Base-by-base conservation (phyloP, 2,797 vertebrate genomes). In the Crenichthys baileyi region DNA sequence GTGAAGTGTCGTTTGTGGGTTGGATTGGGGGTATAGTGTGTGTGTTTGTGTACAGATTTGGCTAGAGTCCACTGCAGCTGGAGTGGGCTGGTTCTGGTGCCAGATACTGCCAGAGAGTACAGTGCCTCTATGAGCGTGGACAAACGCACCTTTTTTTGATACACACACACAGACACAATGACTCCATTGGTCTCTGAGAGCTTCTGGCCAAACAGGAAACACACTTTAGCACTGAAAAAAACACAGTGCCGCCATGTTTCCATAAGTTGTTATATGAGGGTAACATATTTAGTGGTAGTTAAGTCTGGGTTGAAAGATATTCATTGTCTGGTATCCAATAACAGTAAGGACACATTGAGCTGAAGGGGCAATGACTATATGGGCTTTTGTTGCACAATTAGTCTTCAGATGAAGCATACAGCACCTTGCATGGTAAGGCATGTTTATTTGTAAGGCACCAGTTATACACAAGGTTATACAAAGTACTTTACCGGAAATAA, bases 11-110 rank as follows among this genome's bases (percentile, higher is more conserved):
- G 74, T 74, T 78, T 68, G 79, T 78, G 56, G 44, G 76, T 73
- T 51, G 5, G 68, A 73, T 72, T 8, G 67, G 11, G 72, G 39
- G 26, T 20, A 56, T 63, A 18, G 60, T 79, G 70, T 58, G 83
- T 75, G 83, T 75, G 70, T 72, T 75, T 82, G 82, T 48, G 77
- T 36, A 74, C 7, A 70, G 13, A 39, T 73, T 79, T 94, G 94
- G 94, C 91, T 2, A 58, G 11, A 18, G 72, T 92, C 94, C 93
- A 94, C 58, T 85, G 89, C 95, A 95, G 94, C 94, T 95, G 94
- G 84, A 90, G 82, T 76, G 75, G 82, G 80, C 80, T 84, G 88
- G 81, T 84, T 86, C 88, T 90, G 85, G 94, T 94, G 90, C 92
- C 94, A 95, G 94, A 93, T 92, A 94, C 92, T 89, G 80, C 90